Conservation (phyloP, 2,113 vertebrate species). For the Cynopterus brachyotis region DNA sequence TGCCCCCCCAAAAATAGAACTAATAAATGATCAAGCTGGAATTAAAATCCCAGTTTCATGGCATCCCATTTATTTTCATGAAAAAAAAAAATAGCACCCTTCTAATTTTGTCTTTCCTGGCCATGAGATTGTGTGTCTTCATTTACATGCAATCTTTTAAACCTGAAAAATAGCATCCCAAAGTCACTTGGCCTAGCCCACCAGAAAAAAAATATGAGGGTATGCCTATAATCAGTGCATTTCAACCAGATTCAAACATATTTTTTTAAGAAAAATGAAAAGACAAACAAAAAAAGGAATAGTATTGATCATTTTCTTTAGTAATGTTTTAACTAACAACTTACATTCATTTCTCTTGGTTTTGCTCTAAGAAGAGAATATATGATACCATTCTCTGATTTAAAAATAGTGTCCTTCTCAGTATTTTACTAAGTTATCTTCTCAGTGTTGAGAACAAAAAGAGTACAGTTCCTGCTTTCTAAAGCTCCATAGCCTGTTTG, state of each 20-base stretch:
- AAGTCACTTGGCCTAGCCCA: not conserved
- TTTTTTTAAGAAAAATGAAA: not conserved
- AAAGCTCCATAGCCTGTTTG: not conserved
- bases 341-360: not conserved
- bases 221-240: not conserved
- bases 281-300: not conserved
- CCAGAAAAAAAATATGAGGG: not conserved
- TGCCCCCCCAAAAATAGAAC: not conserved
- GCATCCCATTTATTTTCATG: not conserved
- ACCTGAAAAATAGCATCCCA: not conserved
- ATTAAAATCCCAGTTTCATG: not conserved
- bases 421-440: not conserved
- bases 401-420: not conserved
- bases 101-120: not conserved
- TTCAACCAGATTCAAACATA: not conserved
- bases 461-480: not conserved
- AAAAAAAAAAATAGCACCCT: not conserved
- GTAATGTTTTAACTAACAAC: not conserved
- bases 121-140: not conserved
- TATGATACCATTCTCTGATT: not conserved
- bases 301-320: not conserved
- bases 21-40: not conserved
- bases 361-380: not conserved
- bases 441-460: not conserved
- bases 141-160: not conserved